Evolutionary conservation across 2,797 vertebrate species (phyloP), one percentile per base, ranked within the genome.

Genomic region (Acipenser transmontanus): DNA sequence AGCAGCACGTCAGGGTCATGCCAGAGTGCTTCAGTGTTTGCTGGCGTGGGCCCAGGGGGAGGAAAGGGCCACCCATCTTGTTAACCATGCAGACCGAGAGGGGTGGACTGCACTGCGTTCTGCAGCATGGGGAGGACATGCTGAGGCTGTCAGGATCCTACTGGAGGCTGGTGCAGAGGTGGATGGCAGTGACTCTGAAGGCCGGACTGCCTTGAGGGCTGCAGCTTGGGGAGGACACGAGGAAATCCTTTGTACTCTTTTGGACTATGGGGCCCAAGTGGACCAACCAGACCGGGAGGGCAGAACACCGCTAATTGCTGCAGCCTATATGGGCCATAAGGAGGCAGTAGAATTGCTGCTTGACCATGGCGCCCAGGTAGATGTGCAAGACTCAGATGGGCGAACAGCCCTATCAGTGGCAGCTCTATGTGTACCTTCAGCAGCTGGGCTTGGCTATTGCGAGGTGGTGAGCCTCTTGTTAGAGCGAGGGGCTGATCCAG

Each of bases 181-280:
- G 63, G 87, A 93, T 8, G 82, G 85, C 7, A 85, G 85, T 0
- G 92, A 93, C 13, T 54, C 71, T 0, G 89, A 91, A n/a, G 89
- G 89, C 0, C 82, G 91, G 6, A 93, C 91, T 1, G 91, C 89
- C 3, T 80, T 93, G 52, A 80, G 92, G 70, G 92, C 91, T 8
- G 92, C 92, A 0, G 88, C 91, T 0, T 93, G 92, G 92, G 91
- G 89, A 0, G 88, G 92, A 1, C 90, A 94, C 13, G 85, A 91
- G 63, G 88, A 89, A 69, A 87, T 91, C 1, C 79, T 90, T 4
- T 67, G 79, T 34, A 87, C 81, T 1, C 70, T 94, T 6, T 64
- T 93, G 51, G 72, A 76, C 60, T 83, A 86, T 4, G 84, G 87
- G 7, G 91, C 89, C 0, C 74, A 78, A 9, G 80, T 90, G 17